Evolutionary conservation across 2,888 invertebrate species (phyloP).

Genomic region (Limenitis camilla): DNA sequence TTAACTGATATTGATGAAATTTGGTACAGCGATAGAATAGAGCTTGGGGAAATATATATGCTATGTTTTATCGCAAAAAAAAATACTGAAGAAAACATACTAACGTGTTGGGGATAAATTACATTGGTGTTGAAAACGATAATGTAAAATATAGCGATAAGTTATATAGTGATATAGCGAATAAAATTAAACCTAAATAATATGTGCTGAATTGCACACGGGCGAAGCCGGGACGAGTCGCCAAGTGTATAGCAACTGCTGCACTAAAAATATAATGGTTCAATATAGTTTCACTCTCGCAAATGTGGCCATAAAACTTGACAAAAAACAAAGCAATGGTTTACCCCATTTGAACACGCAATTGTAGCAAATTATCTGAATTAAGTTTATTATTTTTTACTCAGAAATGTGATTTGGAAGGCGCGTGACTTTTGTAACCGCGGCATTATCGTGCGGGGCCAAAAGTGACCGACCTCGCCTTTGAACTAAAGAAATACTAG

Average conservation of each 20-base stretch:
- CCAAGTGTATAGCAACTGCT: neutral
- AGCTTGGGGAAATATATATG: no score
- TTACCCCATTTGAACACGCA: conserved; percentile 4
- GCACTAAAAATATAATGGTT: no score
- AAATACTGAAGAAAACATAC: no score
- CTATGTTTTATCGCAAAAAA: no score
- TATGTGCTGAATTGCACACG: neutral
- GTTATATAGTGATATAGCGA: no score
- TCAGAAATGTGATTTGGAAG: conserved; percentile 51
- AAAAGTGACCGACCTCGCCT: conserved; percentile 60
- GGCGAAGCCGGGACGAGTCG: neutral
- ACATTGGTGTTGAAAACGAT: no score
- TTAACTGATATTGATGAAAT: no score
- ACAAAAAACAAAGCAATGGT: neutral
- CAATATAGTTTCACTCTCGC: no score
- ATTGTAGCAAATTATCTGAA: conserved; percentile 44
- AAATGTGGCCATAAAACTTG: neutral
- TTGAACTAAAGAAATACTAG: conserved; percentile 23
- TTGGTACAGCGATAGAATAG: no score
- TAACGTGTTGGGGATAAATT: no score
- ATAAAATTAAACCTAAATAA: no score
- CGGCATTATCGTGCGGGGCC: conserved; percentile 63
- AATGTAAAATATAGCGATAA: no score
- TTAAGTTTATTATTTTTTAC: conserved; percentile 45
- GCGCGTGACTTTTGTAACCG: conserved; percentile 65